phyloP scores from a whole-genome alignment of 2,113 vertebrate species.

The Pluvianellus socialis region DNA sequence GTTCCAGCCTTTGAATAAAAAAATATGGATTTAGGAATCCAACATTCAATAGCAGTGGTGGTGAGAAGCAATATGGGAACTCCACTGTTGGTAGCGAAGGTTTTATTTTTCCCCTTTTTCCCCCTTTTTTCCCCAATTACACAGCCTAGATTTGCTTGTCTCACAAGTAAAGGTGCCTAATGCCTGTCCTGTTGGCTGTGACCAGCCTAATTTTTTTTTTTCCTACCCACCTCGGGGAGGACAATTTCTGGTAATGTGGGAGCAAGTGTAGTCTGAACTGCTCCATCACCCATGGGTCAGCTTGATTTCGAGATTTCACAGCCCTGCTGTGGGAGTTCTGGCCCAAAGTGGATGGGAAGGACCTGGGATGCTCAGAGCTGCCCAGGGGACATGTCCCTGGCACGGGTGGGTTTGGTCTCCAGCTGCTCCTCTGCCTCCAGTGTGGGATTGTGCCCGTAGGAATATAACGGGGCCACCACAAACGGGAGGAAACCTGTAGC shows the following conservation, averaged over 20 bases:
- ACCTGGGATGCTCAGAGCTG: not conserved
- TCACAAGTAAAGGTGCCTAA: not conserved
- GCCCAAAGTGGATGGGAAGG: fast-evolving
- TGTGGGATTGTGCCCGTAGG: not conserved
- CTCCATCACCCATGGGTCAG: not conserved
- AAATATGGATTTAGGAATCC: not conserved
- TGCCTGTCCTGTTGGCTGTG: not conserved
- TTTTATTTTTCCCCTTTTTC: not conserved
- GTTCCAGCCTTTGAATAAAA: constrained; percentile 6
- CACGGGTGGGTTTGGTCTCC: not conserved
- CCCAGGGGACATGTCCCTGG: not conserved
- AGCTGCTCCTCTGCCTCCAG: not conserved
- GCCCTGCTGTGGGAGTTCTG: not conserved
- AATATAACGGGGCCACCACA: not conserved
- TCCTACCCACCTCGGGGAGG: not conserved
- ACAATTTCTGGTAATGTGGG: not conserved
- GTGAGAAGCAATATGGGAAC: not conserved
- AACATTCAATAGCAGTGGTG: not conserved
- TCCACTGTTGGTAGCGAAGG: not conserved
- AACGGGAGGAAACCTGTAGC: not conserved
- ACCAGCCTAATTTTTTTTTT: not conserved
- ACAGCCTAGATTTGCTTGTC: not conserved
- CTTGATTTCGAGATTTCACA: not conserved
- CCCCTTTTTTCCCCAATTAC: fast-evolving
- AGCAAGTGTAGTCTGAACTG: not conserved